Evolutionary conservation across 2,888 invertebrate genomes (phyloP).

Genomic region (Drosophila macrothrix): DNA sequence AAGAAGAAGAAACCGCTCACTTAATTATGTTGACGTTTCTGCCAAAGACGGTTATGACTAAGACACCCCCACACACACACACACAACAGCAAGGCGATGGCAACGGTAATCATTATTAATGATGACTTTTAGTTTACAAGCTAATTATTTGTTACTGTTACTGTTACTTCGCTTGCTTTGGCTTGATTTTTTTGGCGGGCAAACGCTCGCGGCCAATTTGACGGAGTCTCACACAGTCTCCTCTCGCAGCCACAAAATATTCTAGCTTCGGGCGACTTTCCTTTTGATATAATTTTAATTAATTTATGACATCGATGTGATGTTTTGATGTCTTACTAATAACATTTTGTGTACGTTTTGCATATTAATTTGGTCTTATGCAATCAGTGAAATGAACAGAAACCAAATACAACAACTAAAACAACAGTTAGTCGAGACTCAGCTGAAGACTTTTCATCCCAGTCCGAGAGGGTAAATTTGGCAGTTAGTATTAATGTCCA

Average conservation of each 20-base stretch:
- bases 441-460: background rate
- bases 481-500: slow-evolving; percentile 1
- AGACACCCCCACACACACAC: slow-evolving; percentile 10
- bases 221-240: background rate
- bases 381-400: slow-evolving; percentile 30
- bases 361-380: slow-evolving; percentile 51
- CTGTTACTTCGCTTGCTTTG: slow-evolving; percentile 19
- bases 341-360: slow-evolving; percentile 56
- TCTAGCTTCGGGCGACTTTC: slow-evolving; percentile 45
- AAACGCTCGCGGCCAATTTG: slow-evolving; percentile 14
- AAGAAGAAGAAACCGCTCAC: slow-evolving; percentile 49
- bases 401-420: background rate
- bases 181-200: slow-evolving; percentile 1
- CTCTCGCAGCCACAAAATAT: background rate
- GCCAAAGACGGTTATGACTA: slow-evolving; percentile 42
- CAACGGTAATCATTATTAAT: slow-evolving; percentile 78
- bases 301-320: slow-evolving; percentile 68
- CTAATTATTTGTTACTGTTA: slow-evolving; percentile 80
- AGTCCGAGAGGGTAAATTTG: background rate
- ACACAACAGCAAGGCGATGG: slow-evolving; percentile 26
- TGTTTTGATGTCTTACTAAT: slow-evolving; percentile 69
- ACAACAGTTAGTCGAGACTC: background rate
- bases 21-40: slow-evolving; percentile 80
- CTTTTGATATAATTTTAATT: slow-evolving; percentile 76
- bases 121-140: slow-evolving; percentile 81